These are phyloP conservation scores for Balearica regulorum DNA, from an alignment of 2,797 vertebrate species.

Conservation along the genomic window DNA sequence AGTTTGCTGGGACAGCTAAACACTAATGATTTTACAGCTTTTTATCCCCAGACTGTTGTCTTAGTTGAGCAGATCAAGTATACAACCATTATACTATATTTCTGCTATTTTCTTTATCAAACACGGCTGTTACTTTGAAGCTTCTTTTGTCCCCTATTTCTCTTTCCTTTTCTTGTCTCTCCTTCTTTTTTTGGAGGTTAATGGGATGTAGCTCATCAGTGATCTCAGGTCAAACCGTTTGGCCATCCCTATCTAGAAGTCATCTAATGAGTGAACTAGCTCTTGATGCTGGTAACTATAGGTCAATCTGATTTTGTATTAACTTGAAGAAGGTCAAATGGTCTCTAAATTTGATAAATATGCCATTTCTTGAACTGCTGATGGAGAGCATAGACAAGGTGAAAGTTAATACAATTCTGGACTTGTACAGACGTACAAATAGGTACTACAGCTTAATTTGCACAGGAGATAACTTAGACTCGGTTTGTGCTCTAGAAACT, in stretches of 20 bases:
- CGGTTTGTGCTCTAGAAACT: not conserved
- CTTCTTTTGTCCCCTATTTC: conserved; percentile 21
- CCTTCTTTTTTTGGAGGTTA: conserved; percentile 30
- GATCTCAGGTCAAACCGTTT: conserved; percentile 17
- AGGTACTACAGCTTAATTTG: conserved; percentile 17
- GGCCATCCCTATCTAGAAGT: conserved; percentile 28
- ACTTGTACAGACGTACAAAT: not conserved
- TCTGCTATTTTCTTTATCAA: conserved; percentile 1
- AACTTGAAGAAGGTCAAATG: conserved; percentile 58
- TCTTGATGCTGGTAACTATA: conserved; percentile 29
- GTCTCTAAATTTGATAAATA: conserved; percentile 64
- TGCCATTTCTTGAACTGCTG: conserved; percentile 53
- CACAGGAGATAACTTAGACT: not conserved
- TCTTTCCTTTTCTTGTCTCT: not conserved
- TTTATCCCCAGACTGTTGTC: not conserved
- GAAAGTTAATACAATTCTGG: conserved; percentile 6
- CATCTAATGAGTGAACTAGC: conserved; percentile 54
- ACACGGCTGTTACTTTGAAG: not conserved
- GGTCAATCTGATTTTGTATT: conserved; percentile 61
- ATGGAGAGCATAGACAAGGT: conserved; percentile 31
- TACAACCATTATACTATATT: not conserved
- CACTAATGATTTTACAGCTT: not conserved
- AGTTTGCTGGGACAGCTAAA: not conserved
- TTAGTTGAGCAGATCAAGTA: not conserved
- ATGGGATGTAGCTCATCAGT: conserved; percentile 48